Base-by-base conservation (phyloP, 2,113 vertebrate species). In the Cottus gobio region DNA sequence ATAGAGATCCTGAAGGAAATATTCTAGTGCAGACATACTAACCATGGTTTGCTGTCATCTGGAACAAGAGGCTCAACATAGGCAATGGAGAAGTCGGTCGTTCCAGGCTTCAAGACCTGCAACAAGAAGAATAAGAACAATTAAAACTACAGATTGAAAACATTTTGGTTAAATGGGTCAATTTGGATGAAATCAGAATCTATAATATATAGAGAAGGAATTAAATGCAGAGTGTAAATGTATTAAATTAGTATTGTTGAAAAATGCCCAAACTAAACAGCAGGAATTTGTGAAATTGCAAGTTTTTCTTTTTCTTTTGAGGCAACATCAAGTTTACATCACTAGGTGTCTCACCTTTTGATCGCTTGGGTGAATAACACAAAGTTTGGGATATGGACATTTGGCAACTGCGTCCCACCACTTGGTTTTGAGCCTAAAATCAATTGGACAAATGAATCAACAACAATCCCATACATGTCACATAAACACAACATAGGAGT, bases 391-490 rank as follows among this genome's bases (percentile, higher is more conserved):
- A 72, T 87, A 90, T 57, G 77, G 57, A 75, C 36, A 72, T 58
- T 79, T 82, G 20, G 44, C 36, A 46, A 91, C 71, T 48, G 26
- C 72, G 71, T 93, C 88, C 92, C 83, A 89, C 89, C 85, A 93
- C 3, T 68, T 78, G 13, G 0, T 63, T 87, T 91, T 89, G 1
- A 86, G 15, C 73, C 93, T 95, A 70, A 31, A 82, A 82, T 22
- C 18, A 69, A 81, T 81, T 11, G 18, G 37, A 44, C 50, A 64
- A 66, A 84, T 11, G 66, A 81, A 61, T 63, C 2, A 39, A 46
- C 39, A 60, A 13, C 11, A 56, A 34, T 16, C 10, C 34, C 16
- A 50, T 1, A 62, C 0, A 39, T 6, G 4, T 7, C 5, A 64
- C 24, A 60, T 18, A 4, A 68, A 48, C 36, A 69, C n/a, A 60